These are phyloP conservation scores for Cartodere bifasciata DNA, from an alignment of 2,888 invertebrate genomes.

Conservation along the genomic window DNA sequence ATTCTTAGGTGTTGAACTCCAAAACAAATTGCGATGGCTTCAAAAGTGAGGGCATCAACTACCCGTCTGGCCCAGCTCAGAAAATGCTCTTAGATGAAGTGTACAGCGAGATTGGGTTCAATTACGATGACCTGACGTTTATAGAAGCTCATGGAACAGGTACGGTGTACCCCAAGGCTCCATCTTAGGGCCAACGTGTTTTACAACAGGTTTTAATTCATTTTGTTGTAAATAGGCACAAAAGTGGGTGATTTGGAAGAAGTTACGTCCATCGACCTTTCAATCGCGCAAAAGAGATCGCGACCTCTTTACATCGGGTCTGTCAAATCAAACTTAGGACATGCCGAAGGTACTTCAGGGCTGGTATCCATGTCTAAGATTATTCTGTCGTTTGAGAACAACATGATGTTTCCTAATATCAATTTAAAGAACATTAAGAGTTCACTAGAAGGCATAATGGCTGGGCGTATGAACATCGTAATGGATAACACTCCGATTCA, in stretches of 20 bases:
- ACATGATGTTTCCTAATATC: no score
- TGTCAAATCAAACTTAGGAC: conserved; percentile 88
- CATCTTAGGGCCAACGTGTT: no score
- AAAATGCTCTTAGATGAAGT: conserved; percentile 47
- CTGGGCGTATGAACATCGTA: conserved; percentile 40
- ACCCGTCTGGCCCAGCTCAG: conserved; percentile 39
- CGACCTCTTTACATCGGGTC: conserved; percentile 69
- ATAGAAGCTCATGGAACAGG: conserved; percentile 83
- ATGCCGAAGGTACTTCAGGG: conserved; percentile 77
- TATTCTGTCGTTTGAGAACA: no score
- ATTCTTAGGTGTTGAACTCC: conserved; percentile 19
- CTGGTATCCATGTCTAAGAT: conserved; percentile 72
- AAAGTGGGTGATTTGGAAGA: conserved; percentile 87
- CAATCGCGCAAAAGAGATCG: conserved; percentile 61
- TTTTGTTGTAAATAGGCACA: conserved; percentile 37
- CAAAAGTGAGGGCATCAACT: conserved; percentile 30
- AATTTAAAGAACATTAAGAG: no score
- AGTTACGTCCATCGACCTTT: conserved; percentile 64
- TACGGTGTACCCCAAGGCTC: no score
- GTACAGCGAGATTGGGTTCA: conserved; percentile 55
- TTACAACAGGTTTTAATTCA: no score
- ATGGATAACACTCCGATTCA: conserved; percentile 36
- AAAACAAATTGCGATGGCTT: conserved; percentile 31
- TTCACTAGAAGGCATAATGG: conserved; percentile 37
- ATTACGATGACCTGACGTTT: conserved; percentile 57